A percentile compares a stretch with the other conserved stretches of the same genome.
Conservation (phyloP, 2,113 vertebrate genomes). For the Phylloscopus trochilus region DNA sequence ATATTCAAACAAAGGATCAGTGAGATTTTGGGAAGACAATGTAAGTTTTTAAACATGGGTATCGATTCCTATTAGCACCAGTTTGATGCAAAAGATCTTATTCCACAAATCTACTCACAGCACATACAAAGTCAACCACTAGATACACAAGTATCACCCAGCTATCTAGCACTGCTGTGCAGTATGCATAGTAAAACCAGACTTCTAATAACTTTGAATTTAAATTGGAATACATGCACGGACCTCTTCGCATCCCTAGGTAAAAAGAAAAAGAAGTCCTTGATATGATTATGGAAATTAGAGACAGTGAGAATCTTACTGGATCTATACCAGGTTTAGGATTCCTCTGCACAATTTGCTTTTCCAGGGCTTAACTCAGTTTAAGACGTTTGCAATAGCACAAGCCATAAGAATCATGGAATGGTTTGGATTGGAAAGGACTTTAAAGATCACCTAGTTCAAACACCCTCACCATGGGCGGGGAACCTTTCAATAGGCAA, state of each 20-base stretch:
- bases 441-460: neutral
- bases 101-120: neutral
- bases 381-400: neutral
- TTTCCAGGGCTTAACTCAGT: neutral
- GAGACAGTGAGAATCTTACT: neutral
- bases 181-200: neutral
- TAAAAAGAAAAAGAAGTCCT: neutral
- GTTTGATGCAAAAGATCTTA: neutral
- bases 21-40: neutral
- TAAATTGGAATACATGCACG: neutral
- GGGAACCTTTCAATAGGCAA: neutral
- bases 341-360: neutral
- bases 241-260: neutral
- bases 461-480: fast-evolving
- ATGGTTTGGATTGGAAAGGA: neutral
- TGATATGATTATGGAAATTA: neutral
- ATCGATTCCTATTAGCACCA: neutral
- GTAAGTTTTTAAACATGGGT: neutral
- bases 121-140: neutral
- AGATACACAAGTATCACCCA: neutral
- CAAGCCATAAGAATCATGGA: neutral
- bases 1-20: neutral
- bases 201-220: neutral
- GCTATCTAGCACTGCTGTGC: neutral
- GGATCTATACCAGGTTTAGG: neutral